These are phyloP conservation scores for Zaprionus obscuricornis DNA, from an alignment of 2,888 invertebrate genomes.

Conservation along the genomic window DNA sequence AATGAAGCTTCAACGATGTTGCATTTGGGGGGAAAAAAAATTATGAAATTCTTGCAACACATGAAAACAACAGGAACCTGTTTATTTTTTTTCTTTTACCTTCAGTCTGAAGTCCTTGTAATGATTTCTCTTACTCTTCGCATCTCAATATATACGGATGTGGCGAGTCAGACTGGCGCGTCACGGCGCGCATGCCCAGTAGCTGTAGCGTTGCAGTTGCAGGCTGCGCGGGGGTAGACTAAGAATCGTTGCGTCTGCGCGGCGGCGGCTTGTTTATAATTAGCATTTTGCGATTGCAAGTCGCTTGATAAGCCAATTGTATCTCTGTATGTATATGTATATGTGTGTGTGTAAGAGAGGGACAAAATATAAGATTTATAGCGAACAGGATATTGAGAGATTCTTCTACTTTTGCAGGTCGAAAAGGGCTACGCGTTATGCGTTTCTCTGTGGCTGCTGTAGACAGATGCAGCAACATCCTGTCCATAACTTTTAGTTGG, in stretches of 20 bases:
- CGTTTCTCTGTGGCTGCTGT: background rate
- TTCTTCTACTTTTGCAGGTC: constrained; percentile 43
- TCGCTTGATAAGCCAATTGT: constrained; percentile 70
- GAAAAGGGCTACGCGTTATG: background rate
- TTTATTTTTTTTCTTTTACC: constrained; percentile 9
- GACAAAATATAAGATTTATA: constrained; percentile 74
- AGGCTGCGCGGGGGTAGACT: background rate
- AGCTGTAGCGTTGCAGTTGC: constrained; percentile 35
- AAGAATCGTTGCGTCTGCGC: constrained; percentile 18
- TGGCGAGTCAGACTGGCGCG: constrained; percentile 1
- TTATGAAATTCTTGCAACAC: constrained; percentile 57
- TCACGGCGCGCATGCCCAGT: constrained; percentile 71
- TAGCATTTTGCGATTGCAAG: constrained; percentile 75
- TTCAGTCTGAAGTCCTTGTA: constrained; percentile 38
- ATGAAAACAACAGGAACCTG: constrained; percentile 25
- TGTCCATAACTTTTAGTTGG: constrained; percentile 68
- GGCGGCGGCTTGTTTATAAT: constrained; percentile 68
- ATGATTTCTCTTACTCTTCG: constrained; percentile 45
- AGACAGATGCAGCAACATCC: constrained; percentile 77
- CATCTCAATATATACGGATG: constrained; percentile 56
- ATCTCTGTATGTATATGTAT: constrained; percentile 18
- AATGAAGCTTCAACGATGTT: background rate
- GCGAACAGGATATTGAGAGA: constrained; percentile 77
- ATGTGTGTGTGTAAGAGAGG: constrained; percentile 25
- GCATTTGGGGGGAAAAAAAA: constrained; percentile 23